These are phyloP conservation scores for Babyrousa celebensis DNA, from an alignment of 2,797 vertebrate genomes.

Conservation along the genomic window DNA sequence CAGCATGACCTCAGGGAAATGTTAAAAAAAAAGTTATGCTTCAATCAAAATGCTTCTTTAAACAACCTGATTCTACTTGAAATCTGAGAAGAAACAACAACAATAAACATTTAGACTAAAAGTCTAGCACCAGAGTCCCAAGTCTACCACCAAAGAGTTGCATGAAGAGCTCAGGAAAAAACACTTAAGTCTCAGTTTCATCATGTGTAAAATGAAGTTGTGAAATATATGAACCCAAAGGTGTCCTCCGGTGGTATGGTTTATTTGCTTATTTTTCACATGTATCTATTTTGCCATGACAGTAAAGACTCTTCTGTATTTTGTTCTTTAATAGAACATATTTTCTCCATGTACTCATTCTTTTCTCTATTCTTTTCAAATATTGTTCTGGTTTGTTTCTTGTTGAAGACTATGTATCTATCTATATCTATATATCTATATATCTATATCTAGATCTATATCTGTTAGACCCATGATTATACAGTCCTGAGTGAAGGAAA, in stretches of 20 bases:
- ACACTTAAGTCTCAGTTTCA: neutral
- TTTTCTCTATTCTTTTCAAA: neutral
- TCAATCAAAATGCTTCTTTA: neutral
- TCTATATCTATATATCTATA: fast-evolving
- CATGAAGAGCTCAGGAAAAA: neutral
- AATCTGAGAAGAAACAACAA: neutral
- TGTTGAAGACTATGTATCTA: neutral
- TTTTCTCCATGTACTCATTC: neutral
- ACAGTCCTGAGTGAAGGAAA: neutral
- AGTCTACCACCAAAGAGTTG: neutral
- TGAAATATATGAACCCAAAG: neutral
- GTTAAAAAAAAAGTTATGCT: neutral
- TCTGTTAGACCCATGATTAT: neutral
- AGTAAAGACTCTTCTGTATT: neutral
- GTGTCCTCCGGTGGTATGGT: neutral
- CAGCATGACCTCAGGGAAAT: neutral
- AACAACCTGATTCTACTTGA: neutral
- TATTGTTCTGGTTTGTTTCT: neutral
- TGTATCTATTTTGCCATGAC: neutral
- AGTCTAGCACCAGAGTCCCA: too few relatives aligned
- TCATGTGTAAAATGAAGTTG: neutral
- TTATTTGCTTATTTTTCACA: slow-evolving; percentile 60
- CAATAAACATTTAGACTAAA: neutral
- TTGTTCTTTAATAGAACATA: neutral
- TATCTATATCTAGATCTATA: neutral